Evolutionary conservation across 2,888 invertebrate species (phyloP).

Genomic region (Ochropacha duplaris): DNA sequence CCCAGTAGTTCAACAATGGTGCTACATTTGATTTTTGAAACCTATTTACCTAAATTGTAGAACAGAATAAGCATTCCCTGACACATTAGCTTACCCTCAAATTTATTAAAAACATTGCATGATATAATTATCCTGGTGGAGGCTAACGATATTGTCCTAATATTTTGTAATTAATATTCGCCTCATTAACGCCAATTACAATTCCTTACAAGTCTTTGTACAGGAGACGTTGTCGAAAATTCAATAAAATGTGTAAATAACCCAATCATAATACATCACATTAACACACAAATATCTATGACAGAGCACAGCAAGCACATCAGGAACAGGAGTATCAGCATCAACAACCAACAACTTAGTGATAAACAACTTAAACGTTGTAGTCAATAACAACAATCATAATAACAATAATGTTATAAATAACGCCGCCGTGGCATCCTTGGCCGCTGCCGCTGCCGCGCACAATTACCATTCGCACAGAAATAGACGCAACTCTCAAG

Average conservation of each 20-base stretch:
- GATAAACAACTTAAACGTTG: conserved; percentile 79
- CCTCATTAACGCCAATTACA: background rate
- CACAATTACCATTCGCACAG: conserved; percentile 77
- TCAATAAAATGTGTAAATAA: conserved; percentile 11
- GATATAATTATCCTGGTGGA: background rate
- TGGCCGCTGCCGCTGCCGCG: conserved; percentile 78
- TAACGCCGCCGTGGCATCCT: conserved; percentile 77
- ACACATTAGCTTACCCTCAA: background rate
- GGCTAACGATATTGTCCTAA: background rate
- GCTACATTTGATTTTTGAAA: background rate
- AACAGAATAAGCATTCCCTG: background rate
- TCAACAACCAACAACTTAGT: conserved; percentile 80
- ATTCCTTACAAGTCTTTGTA: background rate
- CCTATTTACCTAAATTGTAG: too few relatives aligned
- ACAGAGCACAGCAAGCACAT: conserved; percentile 75
- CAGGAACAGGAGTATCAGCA: conserved; percentile 62
- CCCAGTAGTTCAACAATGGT: too few relatives aligned
- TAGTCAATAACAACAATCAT: conserved; percentile 81
- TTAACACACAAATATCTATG: conserved; percentile 7
- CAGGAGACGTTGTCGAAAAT: background rate
- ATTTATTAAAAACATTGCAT: background rate
- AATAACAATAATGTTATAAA: conserved; percentile 80
- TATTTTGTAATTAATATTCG: background rate
- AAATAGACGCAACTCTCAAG: conserved; percentile 74
- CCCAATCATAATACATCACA: conserved; percentile 11